Percentiles rank a stretch among this genome's conserved stretches.
Conservation (phyloP, 2,888 invertebrate genomes). For the Synanthedon vespiformis region DNA sequence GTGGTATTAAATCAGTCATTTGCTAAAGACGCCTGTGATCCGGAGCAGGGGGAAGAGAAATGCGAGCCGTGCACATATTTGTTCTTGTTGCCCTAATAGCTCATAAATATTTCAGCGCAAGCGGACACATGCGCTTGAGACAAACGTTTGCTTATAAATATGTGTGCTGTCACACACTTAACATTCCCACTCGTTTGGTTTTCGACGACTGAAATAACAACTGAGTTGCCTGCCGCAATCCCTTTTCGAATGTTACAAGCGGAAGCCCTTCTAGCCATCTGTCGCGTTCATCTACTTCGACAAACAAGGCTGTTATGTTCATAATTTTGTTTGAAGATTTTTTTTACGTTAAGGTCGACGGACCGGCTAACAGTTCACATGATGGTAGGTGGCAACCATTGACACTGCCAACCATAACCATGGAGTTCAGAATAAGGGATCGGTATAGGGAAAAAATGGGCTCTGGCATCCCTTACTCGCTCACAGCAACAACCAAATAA, state of each 20-base stretch:
- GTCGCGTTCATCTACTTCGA: constrained; percentile 48
- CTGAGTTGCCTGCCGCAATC: constrained; percentile 30
- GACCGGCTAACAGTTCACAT: no score
- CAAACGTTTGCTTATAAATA: constrained; percentile 54
- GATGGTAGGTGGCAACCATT: no score
- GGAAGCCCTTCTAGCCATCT: constrained; percentile 40
- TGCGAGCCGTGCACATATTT: constrained; percentile 28
- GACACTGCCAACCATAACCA: no score
- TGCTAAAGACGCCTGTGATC: constrained; percentile 36
- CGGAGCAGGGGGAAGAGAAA: constrained; percentile 20
- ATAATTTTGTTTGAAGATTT: neutral
- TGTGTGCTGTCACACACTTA: constrained; percentile 51
- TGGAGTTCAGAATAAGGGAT: no score
- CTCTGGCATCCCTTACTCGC: no score
- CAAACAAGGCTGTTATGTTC: constrained; percentile 21
- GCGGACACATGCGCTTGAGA: constrained; percentile 48
- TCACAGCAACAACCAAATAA: no score
- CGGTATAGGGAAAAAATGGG: no score
- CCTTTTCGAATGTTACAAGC: constrained; percentile 28
- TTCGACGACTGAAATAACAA: constrained; percentile 66
- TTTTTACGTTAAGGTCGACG: no score
- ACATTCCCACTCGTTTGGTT: constrained; percentile 55
- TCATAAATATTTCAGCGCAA: constrained; percentile 64
- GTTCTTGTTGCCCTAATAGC: constrained; percentile 59
- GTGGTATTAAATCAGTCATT: constrained; percentile 55